Conservation (phyloP, 2,113 vertebrate genomes). For the Mungos mungo region DNA sequence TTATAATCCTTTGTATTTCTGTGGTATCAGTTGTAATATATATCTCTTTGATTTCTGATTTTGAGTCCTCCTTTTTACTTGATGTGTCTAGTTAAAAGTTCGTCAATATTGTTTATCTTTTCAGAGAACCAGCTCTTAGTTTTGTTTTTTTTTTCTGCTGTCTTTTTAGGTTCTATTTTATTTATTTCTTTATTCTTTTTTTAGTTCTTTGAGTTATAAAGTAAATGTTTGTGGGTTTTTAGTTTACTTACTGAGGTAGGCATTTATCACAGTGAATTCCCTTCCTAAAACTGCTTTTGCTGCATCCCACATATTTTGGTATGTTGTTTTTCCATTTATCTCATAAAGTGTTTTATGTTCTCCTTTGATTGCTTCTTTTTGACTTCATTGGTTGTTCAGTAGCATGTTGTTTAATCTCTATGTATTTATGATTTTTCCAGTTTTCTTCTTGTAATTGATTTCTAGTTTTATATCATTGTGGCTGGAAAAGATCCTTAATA, state of each 20-base stretch:
- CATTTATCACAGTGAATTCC: background rate
- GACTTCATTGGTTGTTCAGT: background rate
- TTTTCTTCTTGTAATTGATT: background rate
- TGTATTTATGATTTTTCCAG: background rate
- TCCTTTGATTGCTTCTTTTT: background rate
- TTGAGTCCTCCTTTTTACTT: background rate
- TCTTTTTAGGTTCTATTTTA: background rate
- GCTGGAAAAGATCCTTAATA: background rate
- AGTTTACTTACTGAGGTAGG: background rate
- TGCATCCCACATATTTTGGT: background rate
- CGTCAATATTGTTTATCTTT: background rate
- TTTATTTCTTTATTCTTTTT: background rate
- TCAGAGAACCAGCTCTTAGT: background rate
- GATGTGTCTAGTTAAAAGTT: background rate
- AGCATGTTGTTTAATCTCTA: background rate
- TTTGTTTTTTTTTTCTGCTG: background rate
- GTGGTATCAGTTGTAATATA: background rate
- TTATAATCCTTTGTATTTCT: background rate
- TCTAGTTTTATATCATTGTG: background rate
- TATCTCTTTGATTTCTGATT: background rate
- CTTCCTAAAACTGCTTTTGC: background rate
- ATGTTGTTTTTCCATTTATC: background rate
- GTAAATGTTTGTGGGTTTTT: background rate
- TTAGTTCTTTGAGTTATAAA: background rate
- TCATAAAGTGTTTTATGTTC: background rate